These are phyloP conservation scores for Choreutis nemorana DNA, from an alignment of 2,888 invertebrate species.

Conservation along the genomic window DNA sequence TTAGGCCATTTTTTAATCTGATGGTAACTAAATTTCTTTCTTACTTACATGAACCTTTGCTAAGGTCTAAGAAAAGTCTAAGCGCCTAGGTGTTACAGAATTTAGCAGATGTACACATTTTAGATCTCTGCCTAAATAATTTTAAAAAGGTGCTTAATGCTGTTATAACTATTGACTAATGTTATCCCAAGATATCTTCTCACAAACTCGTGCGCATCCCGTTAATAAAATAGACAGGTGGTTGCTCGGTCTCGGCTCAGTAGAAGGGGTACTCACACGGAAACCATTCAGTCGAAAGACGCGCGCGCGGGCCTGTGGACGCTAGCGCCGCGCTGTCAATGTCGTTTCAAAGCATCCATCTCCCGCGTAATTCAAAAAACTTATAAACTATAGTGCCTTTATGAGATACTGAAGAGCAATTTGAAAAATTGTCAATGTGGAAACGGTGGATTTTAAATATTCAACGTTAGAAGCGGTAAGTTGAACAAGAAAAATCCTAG, in stretches of 20 bases:
- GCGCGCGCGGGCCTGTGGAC: slow-evolving; percentile 31
- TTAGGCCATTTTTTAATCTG: too few relatives aligned
- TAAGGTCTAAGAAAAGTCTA: too few relatives aligned
- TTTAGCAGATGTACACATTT: too few relatives aligned
- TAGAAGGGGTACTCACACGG: slow-evolving; percentile 19
- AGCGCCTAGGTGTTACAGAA: too few relatives aligned
- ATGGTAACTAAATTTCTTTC: too few relatives aligned
- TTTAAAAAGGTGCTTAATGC: too few relatives aligned
- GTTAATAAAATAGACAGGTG: slow-evolving; percentile 22
- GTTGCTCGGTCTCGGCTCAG: slow-evolving; percentile 11
- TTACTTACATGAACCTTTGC: too few relatives aligned
- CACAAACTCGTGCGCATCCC: slow-evolving; percentile 20
- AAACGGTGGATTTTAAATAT: slow-evolving; percentile 19
- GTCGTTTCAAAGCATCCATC: slow-evolving; percentile 14
- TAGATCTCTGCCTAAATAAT: too few relatives aligned
- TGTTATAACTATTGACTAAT: too few relatives aligned
- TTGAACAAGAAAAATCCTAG: slow-evolving; percentile 30
- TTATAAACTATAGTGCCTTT: slow-evolving; percentile 22
- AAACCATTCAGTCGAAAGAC: slow-evolving; percentile 44
- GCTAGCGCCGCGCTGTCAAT: slow-evolving; percentile 21
- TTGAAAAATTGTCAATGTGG: slow-evolving; percentile 26
- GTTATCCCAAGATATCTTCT: too few relatives aligned
- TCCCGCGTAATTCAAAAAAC: slow-evolving; percentile 27
- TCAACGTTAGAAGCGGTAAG: slow-evolving; percentile 35
- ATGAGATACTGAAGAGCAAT: slow-evolving; percentile 19